These are phyloP conservation scores for Hirundo rustica DNA, from an alignment of 2,797 vertebrate genomes.

Conservation along the genomic window DNA sequence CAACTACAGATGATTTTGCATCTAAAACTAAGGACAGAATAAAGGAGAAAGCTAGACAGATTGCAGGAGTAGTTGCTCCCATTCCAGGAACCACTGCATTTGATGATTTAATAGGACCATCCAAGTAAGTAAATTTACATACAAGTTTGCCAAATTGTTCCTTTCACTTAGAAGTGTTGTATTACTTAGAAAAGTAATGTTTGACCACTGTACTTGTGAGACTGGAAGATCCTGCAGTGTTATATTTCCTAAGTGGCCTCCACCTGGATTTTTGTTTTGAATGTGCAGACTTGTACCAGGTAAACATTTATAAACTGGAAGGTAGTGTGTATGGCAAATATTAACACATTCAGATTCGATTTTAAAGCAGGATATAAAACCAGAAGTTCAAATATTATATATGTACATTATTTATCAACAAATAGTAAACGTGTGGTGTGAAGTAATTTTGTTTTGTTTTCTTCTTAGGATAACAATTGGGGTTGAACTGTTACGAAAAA, in stretches of 20 bases:
- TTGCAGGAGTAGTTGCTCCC: slow-evolving; percentile 80
- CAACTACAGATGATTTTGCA: slow-evolving; percentile 87
- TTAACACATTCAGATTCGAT: background rate
- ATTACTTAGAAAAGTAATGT: background rate
- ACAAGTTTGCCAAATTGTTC: background rate
- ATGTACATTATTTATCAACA: background rate
- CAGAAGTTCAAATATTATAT: background rate
- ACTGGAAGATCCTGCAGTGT: background rate
- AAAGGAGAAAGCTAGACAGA: slow-evolving; percentile 84
- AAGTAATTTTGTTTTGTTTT: background rate
- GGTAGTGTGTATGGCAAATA: background rate
- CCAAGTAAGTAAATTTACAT: slow-evolving; percentile 77
- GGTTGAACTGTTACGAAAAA: slow-evolving; percentile 87
- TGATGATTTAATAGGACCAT: slow-evolving; percentile 88
- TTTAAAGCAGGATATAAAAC: background rate
- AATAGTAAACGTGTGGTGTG: background rate
- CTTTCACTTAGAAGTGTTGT: background rate
- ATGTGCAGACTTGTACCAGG: background rate
- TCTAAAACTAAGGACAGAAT: slow-evolving; percentile 83
- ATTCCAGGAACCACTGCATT: slow-evolving; percentile 90
- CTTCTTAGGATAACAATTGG: slow-evolving; percentile 85
- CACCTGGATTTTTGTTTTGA: background rate
- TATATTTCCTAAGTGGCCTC: background rate
- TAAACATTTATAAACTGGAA: background rate
- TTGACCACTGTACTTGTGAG: background rate